phyloP scores from a whole-genome alignment of 2,888 invertebrate species.

The Drosophila tripunctata region DNA sequence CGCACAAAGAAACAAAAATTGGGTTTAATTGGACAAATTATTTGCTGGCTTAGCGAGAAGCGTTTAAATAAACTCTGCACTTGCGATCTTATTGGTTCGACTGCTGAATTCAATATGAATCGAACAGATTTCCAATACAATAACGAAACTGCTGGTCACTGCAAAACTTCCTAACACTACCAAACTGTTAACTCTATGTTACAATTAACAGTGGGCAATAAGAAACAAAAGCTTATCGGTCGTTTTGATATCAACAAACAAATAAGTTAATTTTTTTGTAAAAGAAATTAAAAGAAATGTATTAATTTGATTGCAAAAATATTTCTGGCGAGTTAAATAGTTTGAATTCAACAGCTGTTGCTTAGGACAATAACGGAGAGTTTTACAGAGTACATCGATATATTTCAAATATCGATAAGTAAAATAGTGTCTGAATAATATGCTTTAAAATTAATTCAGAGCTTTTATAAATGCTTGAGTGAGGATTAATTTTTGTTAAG shows the following conservation, averaged over 20 bases:
- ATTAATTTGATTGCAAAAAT: too few relatives aligned
- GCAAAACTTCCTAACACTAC: not conserved
- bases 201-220: not conserved
- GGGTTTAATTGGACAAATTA: conserved; percentile 34
- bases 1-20: conserved; percentile 71
- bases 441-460: too few relatives aligned
- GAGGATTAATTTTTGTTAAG: too few relatives aligned
- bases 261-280: too few relatives aligned
- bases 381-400: not conserved
- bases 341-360: not conserved
- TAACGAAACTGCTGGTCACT: conserved; percentile 19
- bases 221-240: not conserved
- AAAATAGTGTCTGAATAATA: not conserved
- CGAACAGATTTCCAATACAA: conserved; percentile 11
- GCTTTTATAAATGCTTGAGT: too few relatives aligned
- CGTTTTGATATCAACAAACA: not conserved
- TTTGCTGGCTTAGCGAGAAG: conserved; percentile 31
- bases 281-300: not conserved
- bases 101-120: conserved; percentile 45
- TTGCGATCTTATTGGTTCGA: conserved; percentile 46
- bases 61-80: conserved; percentile 42
- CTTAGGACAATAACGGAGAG: not conserved
- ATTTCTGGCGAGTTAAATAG: not conserved
- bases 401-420: not conserved
- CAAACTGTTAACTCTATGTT: not conserved